Evolutionary conservation across 2,888 invertebrate genomes (phyloP).

Genomic region (Pseudococcus longispinus): DNA sequence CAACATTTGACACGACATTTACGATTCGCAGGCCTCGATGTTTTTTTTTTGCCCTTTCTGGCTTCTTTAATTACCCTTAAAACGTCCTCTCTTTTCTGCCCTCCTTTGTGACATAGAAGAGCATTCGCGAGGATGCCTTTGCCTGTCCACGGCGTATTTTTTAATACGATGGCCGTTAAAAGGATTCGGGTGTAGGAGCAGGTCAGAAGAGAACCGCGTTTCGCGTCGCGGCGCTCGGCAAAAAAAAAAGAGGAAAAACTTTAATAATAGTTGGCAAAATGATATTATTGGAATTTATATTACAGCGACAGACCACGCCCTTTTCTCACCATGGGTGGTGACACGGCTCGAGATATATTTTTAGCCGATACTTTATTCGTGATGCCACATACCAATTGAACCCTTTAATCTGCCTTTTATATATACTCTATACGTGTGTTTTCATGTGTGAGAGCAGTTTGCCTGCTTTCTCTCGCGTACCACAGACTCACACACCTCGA

Average conservation of each 20-base stretch:
- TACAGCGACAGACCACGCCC: slow-evolving; percentile 44
- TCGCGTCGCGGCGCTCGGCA: neutral
- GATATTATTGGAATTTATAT: slow-evolving; percentile 54
- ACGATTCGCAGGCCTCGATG: neutral
- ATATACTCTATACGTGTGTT: slow-evolving; percentile 48
- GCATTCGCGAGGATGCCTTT: neutral
- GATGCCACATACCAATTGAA: slow-evolving; percentile 54
- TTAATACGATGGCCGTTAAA: slow-evolving; percentile 18
- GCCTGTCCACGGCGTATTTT: neutral
- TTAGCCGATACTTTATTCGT: slow-evolving; percentile 52
- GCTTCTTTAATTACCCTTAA: slow-evolving; percentile 9
- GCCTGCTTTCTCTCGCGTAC: neutral
- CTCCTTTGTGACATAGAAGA: neutral
- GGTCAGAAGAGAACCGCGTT: neutral
- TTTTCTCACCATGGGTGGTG: slow-evolving; percentile 54
- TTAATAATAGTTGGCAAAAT: slow-evolving; percentile 53
- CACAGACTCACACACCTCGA: neutral
- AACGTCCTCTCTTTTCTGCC: neutral
- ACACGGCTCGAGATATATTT: slow-evolving; percentile 52
- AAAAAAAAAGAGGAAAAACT: slow-evolving; percentile 37
- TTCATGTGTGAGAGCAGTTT: slow-evolving; percentile 47
- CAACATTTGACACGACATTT: slow-evolving; percentile 18
- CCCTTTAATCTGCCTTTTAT: slow-evolving; percentile 54
- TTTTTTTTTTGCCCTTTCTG: neutral
- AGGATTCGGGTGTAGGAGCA: neutral